These are phyloP conservation scores for Acanthurus lineatus DNA, from an alignment of 2,797 vertebrate genomes.

Conservation along the genomic window DNA sequence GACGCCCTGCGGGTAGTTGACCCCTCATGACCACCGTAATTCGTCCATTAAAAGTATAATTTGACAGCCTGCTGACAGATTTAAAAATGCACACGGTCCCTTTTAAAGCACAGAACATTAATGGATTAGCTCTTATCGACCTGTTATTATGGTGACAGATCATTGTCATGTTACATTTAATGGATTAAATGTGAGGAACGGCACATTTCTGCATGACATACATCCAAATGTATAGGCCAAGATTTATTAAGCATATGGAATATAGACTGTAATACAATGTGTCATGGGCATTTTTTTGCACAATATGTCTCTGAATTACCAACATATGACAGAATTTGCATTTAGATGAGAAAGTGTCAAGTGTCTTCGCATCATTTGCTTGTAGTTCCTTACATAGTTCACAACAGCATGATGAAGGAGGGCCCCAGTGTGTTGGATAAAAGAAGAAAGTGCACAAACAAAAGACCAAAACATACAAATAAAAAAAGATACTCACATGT, in stretches of 20 bases:
- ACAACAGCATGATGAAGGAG: slow-evolving; percentile 4
- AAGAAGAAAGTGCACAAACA: neutral
- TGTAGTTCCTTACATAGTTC: neutral
- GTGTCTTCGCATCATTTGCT: neutral
- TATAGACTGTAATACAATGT: neutral
- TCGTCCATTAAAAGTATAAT: slow-evolving; percentile 5
- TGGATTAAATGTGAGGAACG: neutral
- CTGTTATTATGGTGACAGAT: slow-evolving; percentile 7
- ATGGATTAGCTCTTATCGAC: slow-evolving; percentile 14
- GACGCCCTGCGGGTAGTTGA: neutral
- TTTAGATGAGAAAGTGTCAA: neutral
- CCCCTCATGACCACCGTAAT: neutral
- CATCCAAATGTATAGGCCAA: slow-evolving; percentile 7
- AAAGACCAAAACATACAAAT: too few species aligned
- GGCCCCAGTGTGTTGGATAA: neutral
- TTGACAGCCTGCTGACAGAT: neutral
- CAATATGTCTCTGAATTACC: slow-evolving; percentile 1
- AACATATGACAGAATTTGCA: neutral
- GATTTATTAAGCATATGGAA: neutral
- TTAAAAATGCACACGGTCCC: slow-evolving; percentile 7
- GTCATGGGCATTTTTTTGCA: neutral
- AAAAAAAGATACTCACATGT: neutral
- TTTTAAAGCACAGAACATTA: slow-evolving; percentile 15
- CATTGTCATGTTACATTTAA: slow-evolving; percentile 10
- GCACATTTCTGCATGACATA: slow-evolving; percentile 16